These are phyloP conservation scores for Alces alces DNA, from an alignment of 2,113 vertebrate genomes.

Conservation along the genomic window DNA sequence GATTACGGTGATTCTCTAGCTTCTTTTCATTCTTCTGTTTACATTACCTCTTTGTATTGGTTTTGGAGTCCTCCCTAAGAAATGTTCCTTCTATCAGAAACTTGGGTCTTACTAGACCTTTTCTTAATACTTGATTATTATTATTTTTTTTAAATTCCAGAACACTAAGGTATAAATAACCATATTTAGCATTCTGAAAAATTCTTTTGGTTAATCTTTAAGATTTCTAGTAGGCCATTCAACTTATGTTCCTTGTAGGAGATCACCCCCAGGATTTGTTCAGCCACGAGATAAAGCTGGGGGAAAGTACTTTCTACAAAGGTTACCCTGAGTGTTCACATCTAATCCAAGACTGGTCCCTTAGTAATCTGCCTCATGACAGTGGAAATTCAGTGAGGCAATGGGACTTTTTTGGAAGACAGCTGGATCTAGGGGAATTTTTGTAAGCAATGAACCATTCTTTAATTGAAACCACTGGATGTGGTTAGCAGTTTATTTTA, in stretches of 20 bases:
- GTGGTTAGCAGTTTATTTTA: slow-evolving; percentile 70
- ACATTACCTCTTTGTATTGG: neutral
- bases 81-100: neutral
- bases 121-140: neutral
- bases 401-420: slow-evolving; percentile 58
- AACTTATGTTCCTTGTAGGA: neutral
- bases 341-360: neutral
- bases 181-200: neutral
- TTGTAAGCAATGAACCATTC: slow-evolving; percentile 63
- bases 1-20: neutral
- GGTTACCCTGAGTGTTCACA: neutral
- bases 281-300: neutral
- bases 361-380: slow-evolving; percentile 42
- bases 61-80: neutral
- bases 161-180: neutral
- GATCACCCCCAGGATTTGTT: neutral
- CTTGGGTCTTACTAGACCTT: neutral
- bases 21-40: neutral
- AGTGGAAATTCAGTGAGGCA: slow-evolving; percentile 60
- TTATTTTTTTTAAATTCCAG: neutral
- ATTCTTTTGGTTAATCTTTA: neutral
- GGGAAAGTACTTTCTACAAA: neutral
- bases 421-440: slow-evolving; percentile 65
- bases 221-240: neutral
- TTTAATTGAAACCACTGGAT: slow-evolving; percentile 76